Conservation (phyloP, 2,113 vertebrate species). For the Xiphophorus hellerii region DNA sequence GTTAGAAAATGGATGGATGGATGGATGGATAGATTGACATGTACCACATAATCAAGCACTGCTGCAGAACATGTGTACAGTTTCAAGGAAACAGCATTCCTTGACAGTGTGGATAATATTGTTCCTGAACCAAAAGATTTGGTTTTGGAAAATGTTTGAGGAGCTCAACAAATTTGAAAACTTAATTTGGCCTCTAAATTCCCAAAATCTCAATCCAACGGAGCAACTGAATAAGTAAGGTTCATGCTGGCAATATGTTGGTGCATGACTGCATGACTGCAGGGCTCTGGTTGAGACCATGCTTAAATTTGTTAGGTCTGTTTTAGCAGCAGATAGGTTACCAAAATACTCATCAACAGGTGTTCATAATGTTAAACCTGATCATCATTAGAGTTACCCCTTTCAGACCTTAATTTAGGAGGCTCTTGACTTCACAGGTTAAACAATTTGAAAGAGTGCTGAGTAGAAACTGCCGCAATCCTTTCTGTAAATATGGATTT, state of each 20-base stretch:
- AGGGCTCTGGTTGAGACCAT: neutral
- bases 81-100: neutral
- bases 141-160: neutral
- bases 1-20: too few species aligned
- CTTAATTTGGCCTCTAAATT: neutral
- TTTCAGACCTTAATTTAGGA: constrained; percentile 39
- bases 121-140: neutral
- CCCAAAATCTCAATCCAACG: neutral
- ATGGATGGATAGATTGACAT: too few species aligned
- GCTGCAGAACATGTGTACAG: too few species aligned
- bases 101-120: too few species aligned
- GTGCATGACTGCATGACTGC: neutral
- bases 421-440: constrained; percentile 15
- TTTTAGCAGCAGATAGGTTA: neutral
- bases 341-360: neutral
- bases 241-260: neutral
- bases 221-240: neutral
- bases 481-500: neutral
- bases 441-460: constrained; percentile 1
- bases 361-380: neutral
- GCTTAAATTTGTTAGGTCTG: neutral
- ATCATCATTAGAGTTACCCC: constrained; percentile 12
- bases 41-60: too few species aligned
- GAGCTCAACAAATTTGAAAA: neutral
- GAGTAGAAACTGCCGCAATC: neutral